Conservation (phyloP, 1,140 invertebrate genomes). For the Eufriesea mexicana region DNA sequence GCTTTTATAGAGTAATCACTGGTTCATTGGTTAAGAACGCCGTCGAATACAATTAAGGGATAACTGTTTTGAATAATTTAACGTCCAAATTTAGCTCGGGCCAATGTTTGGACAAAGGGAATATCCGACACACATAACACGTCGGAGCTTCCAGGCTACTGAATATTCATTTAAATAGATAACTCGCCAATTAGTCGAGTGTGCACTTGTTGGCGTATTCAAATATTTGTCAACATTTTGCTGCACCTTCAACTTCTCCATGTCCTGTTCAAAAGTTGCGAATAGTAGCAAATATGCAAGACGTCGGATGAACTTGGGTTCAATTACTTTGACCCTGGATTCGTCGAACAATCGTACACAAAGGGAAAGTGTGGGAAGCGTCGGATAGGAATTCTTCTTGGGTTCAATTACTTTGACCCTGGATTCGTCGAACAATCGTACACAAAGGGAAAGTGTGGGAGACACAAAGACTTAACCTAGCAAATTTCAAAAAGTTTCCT, state of each 20-base stretch:
- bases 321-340: too few species aligned
- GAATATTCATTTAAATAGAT: constrained; percentile 10
- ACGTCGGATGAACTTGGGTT: too few species aligned
- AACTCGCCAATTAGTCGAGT: background rate
- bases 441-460: too few species aligned
- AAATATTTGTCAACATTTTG: constrained; percentile 2
- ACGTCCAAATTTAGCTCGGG: background rate
- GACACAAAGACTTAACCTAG: too few species aligned
- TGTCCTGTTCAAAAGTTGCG: background rate
- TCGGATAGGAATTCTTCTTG: too few species aligned
- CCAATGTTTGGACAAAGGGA: background rate
- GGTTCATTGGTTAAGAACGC: background rate
- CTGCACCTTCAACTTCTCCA: background rate
- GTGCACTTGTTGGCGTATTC: background rate
- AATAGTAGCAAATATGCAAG: background rate
- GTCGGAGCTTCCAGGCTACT: background rate
- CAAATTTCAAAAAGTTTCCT: too few species aligned
- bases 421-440: too few species aligned
- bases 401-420: too few species aligned
- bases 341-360: too few species aligned
- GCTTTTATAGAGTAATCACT: background rate
- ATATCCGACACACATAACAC: background rate
- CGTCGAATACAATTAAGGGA: background rate
- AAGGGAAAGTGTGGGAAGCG: too few species aligned
- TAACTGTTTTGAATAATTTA: background rate